Conservation (phyloP, 2,888 invertebrate genomes). For the Oscheius onirici region DNA sequence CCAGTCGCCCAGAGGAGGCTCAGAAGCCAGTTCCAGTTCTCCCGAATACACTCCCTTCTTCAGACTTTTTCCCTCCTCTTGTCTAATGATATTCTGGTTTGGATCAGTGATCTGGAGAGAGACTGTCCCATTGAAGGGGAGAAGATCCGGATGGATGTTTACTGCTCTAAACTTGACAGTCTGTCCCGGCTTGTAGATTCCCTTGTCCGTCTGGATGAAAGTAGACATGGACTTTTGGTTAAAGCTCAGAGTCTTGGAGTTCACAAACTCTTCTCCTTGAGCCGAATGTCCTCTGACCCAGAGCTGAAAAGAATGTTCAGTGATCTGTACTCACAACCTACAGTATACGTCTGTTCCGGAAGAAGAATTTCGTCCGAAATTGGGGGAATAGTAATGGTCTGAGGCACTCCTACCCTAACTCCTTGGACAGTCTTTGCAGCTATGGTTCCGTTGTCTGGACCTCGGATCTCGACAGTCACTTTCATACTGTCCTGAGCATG, state of each 20-base stretch:
- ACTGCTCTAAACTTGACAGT: conserved; percentile 83
- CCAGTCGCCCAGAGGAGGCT: conserved; percentile 73
- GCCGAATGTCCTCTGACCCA: conserved; percentile 65
- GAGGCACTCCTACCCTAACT: conserved; percentile 56
- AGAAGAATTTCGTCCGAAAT: conserved; percentile 57
- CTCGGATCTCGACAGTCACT: conserved; percentile 67
- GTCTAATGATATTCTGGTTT: conserved; percentile 70
- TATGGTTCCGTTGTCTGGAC: conserved; percentile 62
- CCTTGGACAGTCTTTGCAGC: conserved; percentile 61
- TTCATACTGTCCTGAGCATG: conserved; percentile 64
- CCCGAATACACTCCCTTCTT: conserved; percentile 68
- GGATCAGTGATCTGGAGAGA: conserved; percentile 77
- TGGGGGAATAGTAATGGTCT: conserved; percentile 61
- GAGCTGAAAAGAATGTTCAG: conserved; percentile 33
- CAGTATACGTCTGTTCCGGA: conserved; percentile 54
- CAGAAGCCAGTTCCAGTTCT: conserved; percentile 70
- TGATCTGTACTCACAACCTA: background rate
- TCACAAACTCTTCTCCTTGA: conserved; percentile 45
- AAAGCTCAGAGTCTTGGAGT: conserved; percentile 74
- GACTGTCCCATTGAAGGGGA: conserved; percentile 78
- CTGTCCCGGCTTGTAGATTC: conserved; percentile 83
- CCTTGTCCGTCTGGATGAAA: conserved; percentile 90
- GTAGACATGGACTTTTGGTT: conserved; percentile 85
- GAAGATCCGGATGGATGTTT: conserved; percentile 81
- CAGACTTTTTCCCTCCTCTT: conserved; percentile 24